Base-by-base conservation (phyloP, 1,140 invertebrate genomes). In the Cyphomyrmex costatus region DNA sequence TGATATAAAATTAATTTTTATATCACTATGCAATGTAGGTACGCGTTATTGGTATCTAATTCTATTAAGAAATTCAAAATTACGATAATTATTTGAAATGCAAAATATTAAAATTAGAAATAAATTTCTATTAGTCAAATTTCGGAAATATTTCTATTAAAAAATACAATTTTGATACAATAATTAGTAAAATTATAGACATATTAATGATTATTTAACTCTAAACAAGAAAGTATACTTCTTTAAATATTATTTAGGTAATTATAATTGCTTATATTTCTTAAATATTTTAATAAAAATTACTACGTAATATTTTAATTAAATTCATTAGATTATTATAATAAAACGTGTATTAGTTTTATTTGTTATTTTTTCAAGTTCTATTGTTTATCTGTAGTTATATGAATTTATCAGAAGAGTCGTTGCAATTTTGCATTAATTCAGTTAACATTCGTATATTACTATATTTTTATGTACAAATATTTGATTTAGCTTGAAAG, bases 401-500 rank as follows among this genome's bases (percentile, higher is more conserved):
- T 65, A 56, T 51, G 21, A 42, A 42, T 16, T 53, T 21, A 42
- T 58, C 21, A 33, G 10, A 24, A 19, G 19, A 58, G 7, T 68
- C 24, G 46, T 58, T 68, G 4, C 21, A 27, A 56, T 83, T 83
- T 83, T 46, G 21, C 2, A 56, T 56, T 80, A 58, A 73, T 73
- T 83, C 27, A 83, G 73, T 83, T 19, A 42, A 49, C 27, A 61
- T 60, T 49, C 14, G 7, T 30, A 42, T 27, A 36, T 19, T 58
- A 21, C 16, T 80, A 19, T 27, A 73, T 82, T 74, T 66, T 73
- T 46, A 16, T 33, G 19, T 21, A 42, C n/a, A 27, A 60, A 36
- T 42, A 27, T 70, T 74, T 42, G 30, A 60, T 83, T 46, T 73
- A 53, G 36, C 10, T 73, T 60, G 36, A 73, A 73, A 83, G 79